Evolutionary conservation across 2,797 vertebrate genomes (phyloP), one percentile per base, ranked within the genome.

Genomic region (Syngnathus rostellatus): DNA sequence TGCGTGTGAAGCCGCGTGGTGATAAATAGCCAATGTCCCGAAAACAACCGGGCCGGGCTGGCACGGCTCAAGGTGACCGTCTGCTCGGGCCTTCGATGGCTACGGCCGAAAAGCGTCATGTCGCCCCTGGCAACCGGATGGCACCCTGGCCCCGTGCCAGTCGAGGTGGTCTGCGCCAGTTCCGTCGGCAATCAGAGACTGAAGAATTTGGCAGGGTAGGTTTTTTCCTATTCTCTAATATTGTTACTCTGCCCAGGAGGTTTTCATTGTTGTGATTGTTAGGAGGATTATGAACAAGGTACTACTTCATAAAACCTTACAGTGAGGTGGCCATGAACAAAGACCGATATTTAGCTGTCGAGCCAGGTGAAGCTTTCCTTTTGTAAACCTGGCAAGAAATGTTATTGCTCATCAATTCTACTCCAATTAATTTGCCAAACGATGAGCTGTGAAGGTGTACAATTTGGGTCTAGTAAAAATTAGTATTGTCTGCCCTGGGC

Each of bases 11-110:
- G 65, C 66, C 62, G 67, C 62, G 55, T 67, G 71, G 81, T 78
- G 77, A 89, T 90, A 83, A 86, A 89, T 88, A 45, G 87, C 76
- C 68, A 68, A 80, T 86, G 87, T 89, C 83, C n/a, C 12, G 14
- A 90, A 83, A 79, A 75, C 79, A 84, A 84, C 82, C 77, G 81
- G 83, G 86, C 50, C 8, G 83, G 84, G 82, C 78, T 89, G 83
- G 84, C 84, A 83, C 75, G 77, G 86, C 86, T 91, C 89, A 91
- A 92, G 91, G 91, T 92, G 91, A 92, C 89, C 85, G 89, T 89
- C 89, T 89, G 88, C 80, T 78, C 72, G 77, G 84, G 81, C 82
- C 85, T 85, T 82, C 77, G 75, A 85, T 81, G 81, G 81, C 81
- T 78, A 63, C 45, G 58, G 80, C 81, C 73, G 72, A 77, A 31